Base-by-base conservation (phyloP, 2,888 invertebrate species). In the Heliothis peltigera region DNA sequence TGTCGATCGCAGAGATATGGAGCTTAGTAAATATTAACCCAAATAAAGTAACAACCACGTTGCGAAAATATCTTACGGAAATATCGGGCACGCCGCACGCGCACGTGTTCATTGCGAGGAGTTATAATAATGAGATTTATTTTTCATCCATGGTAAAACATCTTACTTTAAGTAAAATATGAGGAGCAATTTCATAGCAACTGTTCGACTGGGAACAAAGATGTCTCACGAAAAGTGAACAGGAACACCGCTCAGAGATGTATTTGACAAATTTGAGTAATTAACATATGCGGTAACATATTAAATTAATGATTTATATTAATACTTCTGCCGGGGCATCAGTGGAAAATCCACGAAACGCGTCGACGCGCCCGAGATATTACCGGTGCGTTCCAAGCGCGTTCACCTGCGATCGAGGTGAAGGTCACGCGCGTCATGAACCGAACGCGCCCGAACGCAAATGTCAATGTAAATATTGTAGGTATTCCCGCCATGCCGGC, bases 371-470 rank as follows among this genome's bases (percentile, higher is more conserved):
- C 65, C 67, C 44, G 83, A 76, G 71, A 64, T 76, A 75, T 70
- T 74, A 79, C 78, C 81, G 84, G 81, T 85, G 83, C 81, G 86
- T 84, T 81, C 79, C 81, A 83, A 87, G 88, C 89, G 85, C 90
- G 89, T 90, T 90, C 91, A 91, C 91, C 92, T 91, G 90, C 85
- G 85, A 92, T 90, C 84, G 91, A 92, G 94, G 94, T 94, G 92
- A 94, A 94, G 94, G 94, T 93, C 92, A 90, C 85, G 77, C 84
- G 82, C 83, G 81, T 82, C 86, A 84, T 88, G 87, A 89, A 88
- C 82, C 74, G 72, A 85, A 81, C 83, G 82, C 75, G 85, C 80
- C 81, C 78, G 84, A 84, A 87, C 88, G 89, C 88, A 90, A 91
- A 93, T 91, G 89, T 91, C 90, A 92, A 88, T 86, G 87, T 89